A percentile compares a stretch with the other conserved stretches of the same genome.
phyloP scores from a whole-genome alignment of 2,113 vertebrate species.

The Spheniscus mendiculus region DNA sequence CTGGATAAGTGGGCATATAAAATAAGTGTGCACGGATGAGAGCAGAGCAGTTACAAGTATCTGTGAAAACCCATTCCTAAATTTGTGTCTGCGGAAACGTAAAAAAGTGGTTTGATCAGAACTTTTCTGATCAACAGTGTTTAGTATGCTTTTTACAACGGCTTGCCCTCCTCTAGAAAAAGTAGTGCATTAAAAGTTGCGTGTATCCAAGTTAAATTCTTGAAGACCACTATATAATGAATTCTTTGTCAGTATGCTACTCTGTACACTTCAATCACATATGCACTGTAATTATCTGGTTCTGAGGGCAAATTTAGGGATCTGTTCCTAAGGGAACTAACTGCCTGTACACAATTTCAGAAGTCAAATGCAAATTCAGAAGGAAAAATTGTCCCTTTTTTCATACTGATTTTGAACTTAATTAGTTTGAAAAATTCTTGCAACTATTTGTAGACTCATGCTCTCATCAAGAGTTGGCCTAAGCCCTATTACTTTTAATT shows the following conservation, averaged over 20 bases:
- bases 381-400: neutral
- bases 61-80: neutral
- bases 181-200: neutral
- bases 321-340: neutral
- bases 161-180: neutral
- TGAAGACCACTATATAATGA: neutral
- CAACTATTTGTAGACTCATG: neutral
- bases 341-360: neutral
- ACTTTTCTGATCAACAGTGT: neutral
- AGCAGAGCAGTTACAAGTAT: neutral
- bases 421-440: neutral
- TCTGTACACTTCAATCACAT: neutral
- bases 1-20: neutral
- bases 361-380: neutral
- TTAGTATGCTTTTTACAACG: neutral
- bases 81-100: neutral
- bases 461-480: neutral
- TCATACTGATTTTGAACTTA: neutral
- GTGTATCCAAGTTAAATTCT: neutral
- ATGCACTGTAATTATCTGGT: neutral
- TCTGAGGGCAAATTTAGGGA: neutral
- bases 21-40: neutral
- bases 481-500: constrained; percentile 9
- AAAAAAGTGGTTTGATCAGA: neutral
- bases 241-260: neutral